Evolutionary conservation across 2,797 vertebrate species (phyloP), one percentile per base, ranked within the genome.

Genomic region (Trachurus trachurus): DNA sequence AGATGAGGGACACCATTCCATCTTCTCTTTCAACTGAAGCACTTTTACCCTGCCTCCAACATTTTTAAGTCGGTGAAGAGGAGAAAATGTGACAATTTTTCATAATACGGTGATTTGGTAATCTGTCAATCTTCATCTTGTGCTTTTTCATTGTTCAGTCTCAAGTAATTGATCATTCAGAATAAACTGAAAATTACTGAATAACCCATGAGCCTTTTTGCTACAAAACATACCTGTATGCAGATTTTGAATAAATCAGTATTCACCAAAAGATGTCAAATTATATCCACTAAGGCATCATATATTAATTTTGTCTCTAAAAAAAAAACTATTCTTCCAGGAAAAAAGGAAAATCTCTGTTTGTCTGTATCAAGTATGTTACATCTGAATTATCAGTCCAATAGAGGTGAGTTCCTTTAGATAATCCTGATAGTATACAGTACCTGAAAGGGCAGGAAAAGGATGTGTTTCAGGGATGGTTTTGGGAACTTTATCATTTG

Each of bases 401-500:
- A 66, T 37, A 17, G 13, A 71, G 54, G 60, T 65, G 60, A 81
- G 69, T 71, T 85, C 15, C 59, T 87, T 78, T 49, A 71, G 76
- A 87, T 87, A 70, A 82, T 82, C 73, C 64, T 29, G 74, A 87
- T 74, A 65, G 34, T 44, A 67, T 76, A 64, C 49, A 72, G 63
- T 53, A 65, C 52, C 66, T 76, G 60, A 73, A 83, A 76, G 69
- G 81, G 37, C 50, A 80, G 63, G 34, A 73, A 65, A 71, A 78
- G 77, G 87, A 88, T 90, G 74, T 81, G 72, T 92, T 91, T 82
- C 81, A 84, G 74, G 26, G 40, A 74, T 69, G 62, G 17, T 86
- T 85, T 86, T 26, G 80, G 84, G 81, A 83, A 91, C 84, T 92
- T 93, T 90, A 92, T 91, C 83, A 88, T 88, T 89, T 92, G 91